A percentile compares a stretch with the other conserved stretches of the same genome.
Evolutionary conservation across 2,888 invertebrate species (phyloP).

Genomic region (Coleophora deauratella): DNA sequence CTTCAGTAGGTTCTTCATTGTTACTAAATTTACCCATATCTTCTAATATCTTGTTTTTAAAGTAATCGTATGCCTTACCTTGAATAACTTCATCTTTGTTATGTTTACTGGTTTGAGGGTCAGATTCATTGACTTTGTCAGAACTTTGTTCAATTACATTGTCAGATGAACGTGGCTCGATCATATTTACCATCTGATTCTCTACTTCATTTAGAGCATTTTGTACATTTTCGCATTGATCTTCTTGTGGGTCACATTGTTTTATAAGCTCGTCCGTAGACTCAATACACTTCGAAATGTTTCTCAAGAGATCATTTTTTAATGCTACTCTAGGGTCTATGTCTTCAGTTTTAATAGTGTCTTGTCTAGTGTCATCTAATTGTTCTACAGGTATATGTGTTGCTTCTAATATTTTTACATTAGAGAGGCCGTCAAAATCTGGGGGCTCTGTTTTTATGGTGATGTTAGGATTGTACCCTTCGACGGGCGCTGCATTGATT

Average conservation of each 20-base stretch:
- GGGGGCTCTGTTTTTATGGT: conserved; percentile 11
- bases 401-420: conserved; percentile 14
- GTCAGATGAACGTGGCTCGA: neutral
- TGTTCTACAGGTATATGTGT: conserved; percentile 14
- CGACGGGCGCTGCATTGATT: neutral
- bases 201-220: neutral
- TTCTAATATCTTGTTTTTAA: neutral
- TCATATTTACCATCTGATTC: neutral
- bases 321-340: neutral
- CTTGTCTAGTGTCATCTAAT: neutral
- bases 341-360: neutral
- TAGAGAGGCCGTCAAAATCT: conserved; percentile 14
- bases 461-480: neutral
- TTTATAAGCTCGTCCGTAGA: neutral
- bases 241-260: no score
- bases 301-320: neutral
- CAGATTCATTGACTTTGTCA: neutral
- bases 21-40: neutral
- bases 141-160: no score
- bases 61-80: neutral
- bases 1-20: neutral
- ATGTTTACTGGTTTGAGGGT: neutral
- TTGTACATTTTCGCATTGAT: neutral
- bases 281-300: neutral
- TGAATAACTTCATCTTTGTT: neutral